A percentile compares a stretch with the other conserved stretches of the same genome.
Conservation (phyloP, 2,888 invertebrate species). For the Leptopterna dolabrata region DNA sequence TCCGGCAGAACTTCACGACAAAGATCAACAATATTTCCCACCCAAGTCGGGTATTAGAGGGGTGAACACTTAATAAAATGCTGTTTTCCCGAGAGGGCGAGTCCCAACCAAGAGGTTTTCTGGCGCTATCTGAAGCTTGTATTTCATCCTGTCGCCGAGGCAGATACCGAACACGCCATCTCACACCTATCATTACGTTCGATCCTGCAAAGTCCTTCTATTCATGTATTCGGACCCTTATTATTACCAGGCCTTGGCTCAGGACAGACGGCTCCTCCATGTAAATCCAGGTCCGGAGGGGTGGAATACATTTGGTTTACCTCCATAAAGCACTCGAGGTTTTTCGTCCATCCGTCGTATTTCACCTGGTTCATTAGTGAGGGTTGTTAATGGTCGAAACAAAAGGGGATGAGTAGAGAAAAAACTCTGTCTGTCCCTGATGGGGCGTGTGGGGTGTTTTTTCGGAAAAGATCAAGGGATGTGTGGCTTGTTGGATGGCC, state of each 20-base stretch:
- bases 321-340: conserved; percentile 41
- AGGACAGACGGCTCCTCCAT: conserved; percentile 50
- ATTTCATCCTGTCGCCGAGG: conserved; percentile 53
- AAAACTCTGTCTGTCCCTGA: background rate
- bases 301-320: conserved; percentile 48
- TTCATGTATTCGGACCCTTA: conserved; percentile 55
- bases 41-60: background rate
- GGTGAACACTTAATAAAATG: conserved; percentile 38
- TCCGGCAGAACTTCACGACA: background rate
- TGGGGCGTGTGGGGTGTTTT: background rate
- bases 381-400: conserved; percentile 46
- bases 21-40: conserved; percentile 9
- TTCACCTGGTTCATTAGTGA: conserved; percentile 50
- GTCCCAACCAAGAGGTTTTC: background rate
- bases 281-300: conserved; percentile 46
- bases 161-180: conserved; percentile 51
- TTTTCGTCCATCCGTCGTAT: conserved; percentile 40
- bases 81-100: background rate
- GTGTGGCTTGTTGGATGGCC: background rate
- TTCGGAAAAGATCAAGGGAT: background rate
- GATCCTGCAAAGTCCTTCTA: conserved; percentile 7
- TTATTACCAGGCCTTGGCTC: conserved; percentile 35
- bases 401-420: background rate
- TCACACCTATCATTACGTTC: conserved; percentile 55
- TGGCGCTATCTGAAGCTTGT: conserved; percentile 50